Evolutionary conservation across 2,113 vertebrate genomes (phyloP).

Genomic region (Orcinus orca): DNA sequence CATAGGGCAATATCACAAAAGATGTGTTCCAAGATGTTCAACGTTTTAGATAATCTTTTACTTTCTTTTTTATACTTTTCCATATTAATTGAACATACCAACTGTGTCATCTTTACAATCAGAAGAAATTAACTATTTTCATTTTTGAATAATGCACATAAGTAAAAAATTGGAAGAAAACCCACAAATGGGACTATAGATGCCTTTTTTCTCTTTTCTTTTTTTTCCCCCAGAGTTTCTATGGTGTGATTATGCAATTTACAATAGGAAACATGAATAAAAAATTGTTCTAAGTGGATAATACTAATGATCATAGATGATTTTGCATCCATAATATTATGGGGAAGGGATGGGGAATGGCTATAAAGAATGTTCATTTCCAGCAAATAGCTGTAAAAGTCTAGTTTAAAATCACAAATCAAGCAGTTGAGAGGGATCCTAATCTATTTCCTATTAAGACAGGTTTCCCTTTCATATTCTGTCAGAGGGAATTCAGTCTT

Average conservation of each 20-base stretch:
- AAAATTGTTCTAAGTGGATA: background rate
- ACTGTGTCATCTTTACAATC: background rate
- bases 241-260: background rate
- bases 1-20: background rate
- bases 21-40: background rate
- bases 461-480: too few relatives aligned
- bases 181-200: background rate
- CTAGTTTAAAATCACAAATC: background rate
- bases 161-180: background rate
- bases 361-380: background rate
- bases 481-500: background rate
- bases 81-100: background rate
- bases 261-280: background rate
- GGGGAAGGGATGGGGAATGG: background rate
- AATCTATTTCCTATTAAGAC: background rate
- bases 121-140: background rate
- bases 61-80: background rate
- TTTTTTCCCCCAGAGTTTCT: background rate
- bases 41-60: background rate
- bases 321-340: background rate
- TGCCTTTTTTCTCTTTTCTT: background rate
- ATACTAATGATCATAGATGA: background rate
- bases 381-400: background rate
- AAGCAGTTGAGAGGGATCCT: background rate
- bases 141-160: background rate